Evolutionary conservation across 30 jellyfish, hydroid and myxozoan genomes (phyloP), one percentile per base, ranked within the genome.

Genomic region (Rhopilema esculentum): DNA sequence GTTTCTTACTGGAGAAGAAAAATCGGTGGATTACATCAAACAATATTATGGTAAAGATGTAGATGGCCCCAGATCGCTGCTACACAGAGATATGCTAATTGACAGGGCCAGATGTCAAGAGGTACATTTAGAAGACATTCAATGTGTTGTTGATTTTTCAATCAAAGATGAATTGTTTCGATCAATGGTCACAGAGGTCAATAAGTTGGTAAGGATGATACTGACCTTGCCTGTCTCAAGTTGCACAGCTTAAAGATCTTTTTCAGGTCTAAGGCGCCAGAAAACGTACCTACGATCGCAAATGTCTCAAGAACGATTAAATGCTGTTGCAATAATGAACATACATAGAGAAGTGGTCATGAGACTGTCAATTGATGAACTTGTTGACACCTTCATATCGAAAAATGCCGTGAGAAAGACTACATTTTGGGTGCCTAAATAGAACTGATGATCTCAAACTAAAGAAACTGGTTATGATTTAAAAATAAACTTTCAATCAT

Each of bases 1-100:
- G 40, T 64, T 64, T 31, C 90, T 80, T 19, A 66, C 66, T 66
- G 90, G 81, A 1, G 90, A 62, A 48, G 82, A 80, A 80, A 80
- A 20, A 8, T 66, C 90, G 30, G 90, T 80, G n/a, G 85, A 12
- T 20, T 64, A 64, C 61, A 63, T 66, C 30, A 9, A 7, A 50
- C 64, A 16, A 70, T 84, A 80, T 84, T 80, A 80, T 66, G 50
- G 82, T 32, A 80, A 40, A 2, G 90, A 72, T 28, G 70, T 72
- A 28, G 83, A 22, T 16, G 72, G 72, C 23, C 83, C 22, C 22
- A 27, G 83, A 25, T 17, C 8, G 25, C 22, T 72, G 68, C 28
- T 72, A 23, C 83, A 72, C 28, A 28, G 83, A 72, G 68, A 28
- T 72, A 72, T 22, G 83, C 17, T 27, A 72, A 23, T 72, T 23